A percentile compares a stretch with the other conserved stretches of the same genome.
phyloP scores from a whole-genome alignment of 2,888 invertebrate species.

The Saturnia japonica region DNA sequence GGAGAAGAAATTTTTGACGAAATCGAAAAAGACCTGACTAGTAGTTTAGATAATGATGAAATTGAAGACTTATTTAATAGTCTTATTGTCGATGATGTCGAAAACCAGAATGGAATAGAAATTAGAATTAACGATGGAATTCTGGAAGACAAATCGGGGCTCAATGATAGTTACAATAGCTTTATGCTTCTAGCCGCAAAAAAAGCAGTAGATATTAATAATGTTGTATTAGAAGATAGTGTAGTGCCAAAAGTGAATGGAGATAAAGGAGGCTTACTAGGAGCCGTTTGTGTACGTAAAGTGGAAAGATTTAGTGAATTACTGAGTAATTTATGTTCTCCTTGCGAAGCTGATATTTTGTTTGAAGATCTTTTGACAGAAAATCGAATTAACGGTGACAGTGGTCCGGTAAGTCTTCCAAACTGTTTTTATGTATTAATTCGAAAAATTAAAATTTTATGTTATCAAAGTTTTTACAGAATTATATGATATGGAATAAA shows the following conservation, averaged over 20 bases:
- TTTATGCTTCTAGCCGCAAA: slow-evolving; percentile 56
- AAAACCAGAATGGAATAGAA: slow-evolving; percentile 43
- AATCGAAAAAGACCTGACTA: slow-evolving; percentile 57
- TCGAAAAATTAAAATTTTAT: background rate
- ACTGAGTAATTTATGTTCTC: slow-evolving; percentile 77
- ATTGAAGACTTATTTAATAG: slow-evolving; percentile 72
- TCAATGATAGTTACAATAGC: slow-evolving; percentile 62
- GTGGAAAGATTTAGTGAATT: slow-evolving; percentile 79
- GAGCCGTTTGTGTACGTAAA: slow-evolving; percentile 77
- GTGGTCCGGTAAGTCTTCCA: slow-evolving; percentile 55
- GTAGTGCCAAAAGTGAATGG: slow-evolving; percentile 72
- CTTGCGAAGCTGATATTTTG: slow-evolving; percentile 72
- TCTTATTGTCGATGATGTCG: slow-evolving; percentile 54
- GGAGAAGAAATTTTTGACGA: slow-evolving; percentile 69
- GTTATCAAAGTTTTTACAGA: no score
- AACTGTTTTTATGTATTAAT: background rate
- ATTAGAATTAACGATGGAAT: slow-evolving; percentile 48
- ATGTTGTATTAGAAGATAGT: slow-evolving; percentile 58
- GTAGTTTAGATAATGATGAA: slow-evolving; percentile 59
- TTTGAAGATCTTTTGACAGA: slow-evolving; percentile 75
- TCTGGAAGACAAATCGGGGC: slow-evolving; percentile 42
- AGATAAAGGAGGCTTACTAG: slow-evolving; percentile 64
- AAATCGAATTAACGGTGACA: slow-evolving; percentile 65
- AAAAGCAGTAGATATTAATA: slow-evolving; percentile 52
- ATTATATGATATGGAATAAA: no score